Evolutionary conservation across 2,888 invertebrate genomes (phyloP).

Genomic region (Aphidoletes aphidimyza): DNA sequence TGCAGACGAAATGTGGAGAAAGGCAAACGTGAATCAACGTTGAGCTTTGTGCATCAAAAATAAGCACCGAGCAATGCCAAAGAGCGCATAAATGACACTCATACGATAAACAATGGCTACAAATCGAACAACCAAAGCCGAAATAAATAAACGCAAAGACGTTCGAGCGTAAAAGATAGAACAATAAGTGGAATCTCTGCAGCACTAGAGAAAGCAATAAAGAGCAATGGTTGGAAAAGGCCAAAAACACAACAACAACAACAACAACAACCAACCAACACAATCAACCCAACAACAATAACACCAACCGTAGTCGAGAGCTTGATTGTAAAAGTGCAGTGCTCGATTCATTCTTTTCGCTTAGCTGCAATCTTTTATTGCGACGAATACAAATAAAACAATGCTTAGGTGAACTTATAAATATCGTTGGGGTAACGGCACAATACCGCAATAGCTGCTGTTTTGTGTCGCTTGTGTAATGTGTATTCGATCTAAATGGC

Average conservation of each 20-base stretch:
- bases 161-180: background rate
- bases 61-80: slow-evolving; percentile 5
- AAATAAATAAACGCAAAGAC: slow-evolving; percentile 19
- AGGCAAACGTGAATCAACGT: background rate
- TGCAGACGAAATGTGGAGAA: background rate
- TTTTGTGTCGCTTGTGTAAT: background rate
- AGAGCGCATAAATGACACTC: slow-evolving; percentile 47
- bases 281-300: no score
- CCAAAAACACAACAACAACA: background rate
- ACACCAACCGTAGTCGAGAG: background rate
- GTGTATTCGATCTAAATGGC: slow-evolving; percentile 1
- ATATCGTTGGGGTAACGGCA: background rate
- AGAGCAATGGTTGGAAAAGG: background rate
- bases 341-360: slow-evolving; percentile 12
- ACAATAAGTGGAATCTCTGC: slow-evolving; percentile 12
- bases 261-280: background rate
- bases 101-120: slow-evolving; percentile 42
- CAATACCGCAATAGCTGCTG: background rate
- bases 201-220: slow-evolving; percentile 16
- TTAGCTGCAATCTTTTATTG: background rate
- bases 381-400: background rate
- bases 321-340: background rate
- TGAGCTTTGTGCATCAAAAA: slow-evolving; percentile 33
- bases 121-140: slow-evolving; percentile 16
- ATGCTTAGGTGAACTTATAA: slow-evolving; percentile 38